phyloP scores from a whole-genome alignment of 1,140 invertebrate genomes.

The Agraylea sexmaculata region DNA sequence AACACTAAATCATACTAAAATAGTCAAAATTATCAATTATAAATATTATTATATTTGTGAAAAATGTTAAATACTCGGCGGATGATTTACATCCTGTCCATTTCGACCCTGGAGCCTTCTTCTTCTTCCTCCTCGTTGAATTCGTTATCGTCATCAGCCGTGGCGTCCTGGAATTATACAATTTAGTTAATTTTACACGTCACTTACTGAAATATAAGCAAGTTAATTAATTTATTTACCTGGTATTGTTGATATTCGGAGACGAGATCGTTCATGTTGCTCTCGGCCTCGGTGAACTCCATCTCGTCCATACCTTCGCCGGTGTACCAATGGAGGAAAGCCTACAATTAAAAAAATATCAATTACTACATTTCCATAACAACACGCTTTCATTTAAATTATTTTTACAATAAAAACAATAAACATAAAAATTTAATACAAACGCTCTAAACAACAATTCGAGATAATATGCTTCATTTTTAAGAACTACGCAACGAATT shows the following conservation, averaged over 20 bases:
- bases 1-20: no score
- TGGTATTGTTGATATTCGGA: constrained; percentile 83
- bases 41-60: no score
- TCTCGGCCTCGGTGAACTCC: constrained; percentile 60
- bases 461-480: not conserved
- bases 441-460: not conserved
- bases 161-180: constrained; percentile 8
- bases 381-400: not conserved
- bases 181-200: not conserved
- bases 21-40: no score
- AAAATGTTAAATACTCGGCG: no score
- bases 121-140: constrained; percentile 12
- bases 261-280: constrained; percentile 57
- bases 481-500: not conserved
- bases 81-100: not conserved
- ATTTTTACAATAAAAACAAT: not conserved
- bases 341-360: constrained; percentile 32
- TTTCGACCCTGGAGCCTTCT: not conserved
- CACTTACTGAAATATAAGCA: not conserved
- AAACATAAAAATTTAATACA: not conserved
- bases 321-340: constrained; percentile 70
- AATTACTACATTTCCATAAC: not conserved
- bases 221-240: constrained; percentile 39
- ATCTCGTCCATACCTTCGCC: constrained; percentile 70
- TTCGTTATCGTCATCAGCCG: constrained; percentile 10